Percentiles rank a stretch among this genome's conserved stretches.
These are phyloP conservation scores for Nothobranchius furzeri DNA, from an alignment of 2,113 vertebrate genomes.

Conservation along the genomic window DNA sequence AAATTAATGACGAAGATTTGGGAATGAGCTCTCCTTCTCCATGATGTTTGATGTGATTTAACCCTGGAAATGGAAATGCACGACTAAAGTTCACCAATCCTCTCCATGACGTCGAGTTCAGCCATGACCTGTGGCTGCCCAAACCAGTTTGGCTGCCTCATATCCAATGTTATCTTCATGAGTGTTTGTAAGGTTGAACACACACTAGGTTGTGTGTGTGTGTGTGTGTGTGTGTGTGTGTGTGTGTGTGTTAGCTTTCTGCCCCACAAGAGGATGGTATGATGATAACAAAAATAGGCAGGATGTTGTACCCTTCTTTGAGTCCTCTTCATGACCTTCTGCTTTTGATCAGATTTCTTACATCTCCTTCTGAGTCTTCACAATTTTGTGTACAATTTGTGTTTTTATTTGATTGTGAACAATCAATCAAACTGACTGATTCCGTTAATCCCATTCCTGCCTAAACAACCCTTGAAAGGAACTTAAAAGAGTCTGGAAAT, in stretches of 20 bases:
- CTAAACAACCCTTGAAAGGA: slow-evolving; percentile 6
- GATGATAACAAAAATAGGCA: slow-evolving; percentile 54
- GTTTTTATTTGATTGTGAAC: slow-evolving; percentile 8
- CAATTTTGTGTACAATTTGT: slow-evolving; percentile 10
- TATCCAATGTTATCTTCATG: slow-evolving; percentile 12
- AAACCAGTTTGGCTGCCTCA: slow-evolving; percentile 54
- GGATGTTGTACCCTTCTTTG: not conserved
- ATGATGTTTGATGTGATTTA: slow-evolving; percentile 17
- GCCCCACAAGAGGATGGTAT: slow-evolving; percentile 39
- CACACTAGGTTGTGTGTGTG: slow-evolving; percentile 30
- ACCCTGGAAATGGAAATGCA: slow-evolving; percentile 8
- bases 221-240: slow-evolving; percentile 25
- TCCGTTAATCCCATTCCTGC: slow-evolving; percentile 16
- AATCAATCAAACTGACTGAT: slow-evolving; percentile 32
- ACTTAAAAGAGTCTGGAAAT: slow-evolving; percentile 1
- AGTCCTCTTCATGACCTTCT: slow-evolving; percentile 8
- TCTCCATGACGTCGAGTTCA: slow-evolving; percentile 19
- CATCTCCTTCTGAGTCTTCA: slow-evolving; percentile 4
- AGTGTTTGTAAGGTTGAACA: not conserved
- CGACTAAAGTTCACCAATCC: slow-evolving; percentile 31
- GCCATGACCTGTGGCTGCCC: slow-evolving; percentile 27
- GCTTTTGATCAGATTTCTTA: not conserved
- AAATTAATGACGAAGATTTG: not conserved
- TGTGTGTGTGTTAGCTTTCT: slow-evolving; percentile 6
- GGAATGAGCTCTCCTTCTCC: not conserved